Percentiles rank a stretch among this genome's conserved stretches.
Evolutionary conservation across 2,113 vertebrate species (phyloP).

Genomic region (Orcinus orca): DNA sequence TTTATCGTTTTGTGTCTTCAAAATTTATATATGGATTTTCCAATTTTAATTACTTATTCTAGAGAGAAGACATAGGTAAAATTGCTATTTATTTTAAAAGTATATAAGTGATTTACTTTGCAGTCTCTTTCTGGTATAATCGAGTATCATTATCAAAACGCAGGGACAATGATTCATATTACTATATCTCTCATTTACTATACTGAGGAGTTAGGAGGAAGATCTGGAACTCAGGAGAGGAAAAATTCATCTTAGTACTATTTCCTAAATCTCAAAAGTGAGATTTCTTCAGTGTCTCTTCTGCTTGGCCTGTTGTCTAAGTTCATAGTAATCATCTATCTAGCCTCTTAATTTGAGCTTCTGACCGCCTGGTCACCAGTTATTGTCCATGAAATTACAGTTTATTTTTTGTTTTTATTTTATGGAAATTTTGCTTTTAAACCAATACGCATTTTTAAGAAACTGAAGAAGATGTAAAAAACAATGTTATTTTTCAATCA

Average conservation of each 20-base stretch:
- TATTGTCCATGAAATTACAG: not conserved
- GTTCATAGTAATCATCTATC: not conserved
- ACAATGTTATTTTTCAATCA: not conserved
- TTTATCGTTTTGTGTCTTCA: not conserved
- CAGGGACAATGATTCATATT: not conserved
- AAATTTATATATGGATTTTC: not conserved
- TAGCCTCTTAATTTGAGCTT: not conserved
- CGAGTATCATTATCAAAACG: not conserved
- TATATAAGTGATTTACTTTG: not conserved
- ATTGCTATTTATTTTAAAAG: not conserved
- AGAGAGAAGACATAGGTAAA: not conserved
- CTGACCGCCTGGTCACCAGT: not conserved
- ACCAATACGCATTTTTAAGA: not conserved
- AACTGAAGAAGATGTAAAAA: not conserved
- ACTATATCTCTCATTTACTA: not conserved
- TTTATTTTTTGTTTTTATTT: not conserved
- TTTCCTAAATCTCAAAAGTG: not conserved
- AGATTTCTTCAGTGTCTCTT: not conserved
- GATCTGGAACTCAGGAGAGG: not conserved
- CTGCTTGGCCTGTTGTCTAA: not conserved
- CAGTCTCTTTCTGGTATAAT: not conserved
- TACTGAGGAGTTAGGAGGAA: not conserved
- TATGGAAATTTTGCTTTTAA: not conserved
- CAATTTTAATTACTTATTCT: not conserved
- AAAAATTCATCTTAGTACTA: not conserved